phyloP scores from a whole-genome alignment of 2,888 invertebrate genomes.

The Watsonalla binaria region DNA sequence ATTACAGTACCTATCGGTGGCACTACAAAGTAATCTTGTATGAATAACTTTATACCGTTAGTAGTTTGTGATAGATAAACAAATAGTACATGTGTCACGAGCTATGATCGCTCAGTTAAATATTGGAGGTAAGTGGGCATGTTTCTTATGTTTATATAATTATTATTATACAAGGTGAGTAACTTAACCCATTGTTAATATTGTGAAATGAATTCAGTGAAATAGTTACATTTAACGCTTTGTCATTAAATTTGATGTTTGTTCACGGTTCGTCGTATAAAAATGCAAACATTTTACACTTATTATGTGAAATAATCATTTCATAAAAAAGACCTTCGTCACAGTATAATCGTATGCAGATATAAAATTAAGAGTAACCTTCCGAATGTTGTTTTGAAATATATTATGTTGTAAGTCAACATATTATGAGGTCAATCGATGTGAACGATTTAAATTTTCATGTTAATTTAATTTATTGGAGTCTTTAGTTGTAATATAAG shows the following conservation, averaged over 20 bases:
- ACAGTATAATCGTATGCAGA: slow-evolving; percentile 21
- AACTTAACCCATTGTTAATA: too few species aligned
- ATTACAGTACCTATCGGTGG: too few species aligned
- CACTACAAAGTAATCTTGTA: too few species aligned
- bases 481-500: slow-evolving; percentile 16
- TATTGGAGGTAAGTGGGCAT: too few species aligned
- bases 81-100: too few species aligned
- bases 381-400: slow-evolving; percentile 30
- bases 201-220: too few species aligned
- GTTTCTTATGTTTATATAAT: too few species aligned
- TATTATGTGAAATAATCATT: slow-evolving; percentile 2
- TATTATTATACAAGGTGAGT: too few species aligned
- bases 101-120: too few species aligned
- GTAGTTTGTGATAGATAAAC: too few species aligned
- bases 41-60: too few species aligned
- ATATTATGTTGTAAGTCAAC: slow-evolving; percentile 27
- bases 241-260: background rate
- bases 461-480: slow-evolving; percentile 30
- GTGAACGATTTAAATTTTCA: slow-evolving; percentile 19
- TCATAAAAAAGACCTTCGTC: slow-evolving; percentile 24
- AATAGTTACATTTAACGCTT: background rate
- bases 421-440: slow-evolving; percentile 23
- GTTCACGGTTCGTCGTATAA: background rate
- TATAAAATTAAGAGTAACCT: slow-evolving; percentile 37
- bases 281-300: background rate